Evolutionary conservation across 2,797 vertebrate genomes (phyloP), one percentile per base, ranked within the genome.

Genomic region (Podarcis siculus): DNA sequence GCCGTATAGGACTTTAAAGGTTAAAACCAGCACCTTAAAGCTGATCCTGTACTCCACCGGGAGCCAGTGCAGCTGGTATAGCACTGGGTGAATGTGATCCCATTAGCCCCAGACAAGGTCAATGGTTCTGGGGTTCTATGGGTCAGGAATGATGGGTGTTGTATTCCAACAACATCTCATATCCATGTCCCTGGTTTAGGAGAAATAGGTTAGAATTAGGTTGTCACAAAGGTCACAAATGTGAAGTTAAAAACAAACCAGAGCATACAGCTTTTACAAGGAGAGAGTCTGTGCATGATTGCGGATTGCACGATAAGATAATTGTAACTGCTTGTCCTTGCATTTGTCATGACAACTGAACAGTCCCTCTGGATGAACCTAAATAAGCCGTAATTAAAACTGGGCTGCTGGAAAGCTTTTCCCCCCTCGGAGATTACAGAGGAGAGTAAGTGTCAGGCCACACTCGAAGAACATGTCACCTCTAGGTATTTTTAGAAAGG

Each of bases 381-480:
- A 61, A 88, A 84, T 1, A 2, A 83, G 35, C 0, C 0, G 8
- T 83, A 82, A 91, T 45, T 87, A 90, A 88, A 88, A 90, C 13
- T 42, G 4, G 82, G 39, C 66, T 88, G 88, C 69, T 0, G 0
- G 86, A 85, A 87, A 90, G 66, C 25, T 19, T 37, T 37, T 23
- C 30, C 91, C 64, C 80, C 85, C 82, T 85, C n/a, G 49, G 42
- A 55, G 75, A 66, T 45, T 67, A 67, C 75, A 86, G 37, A 78
- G n/a, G 30, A 49, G 61, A 49, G 69, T 39, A 25, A 73, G 82
- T 84, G 32, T 84, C 55, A 45, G 49, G 49, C 76, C 76, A 79
- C 76, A 86, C n/a, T 79, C 37, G 39, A 86, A 79, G 85, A 90
- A 71, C 10, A 49, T 76, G 73, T 81, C 67, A 83, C 84, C 39